A percentile compares a stretch with the other conserved stretches of the same genome.
phyloP scores from a whole-genome alignment of 2,797 vertebrate species.

The Onychomys arenicola region DNA sequence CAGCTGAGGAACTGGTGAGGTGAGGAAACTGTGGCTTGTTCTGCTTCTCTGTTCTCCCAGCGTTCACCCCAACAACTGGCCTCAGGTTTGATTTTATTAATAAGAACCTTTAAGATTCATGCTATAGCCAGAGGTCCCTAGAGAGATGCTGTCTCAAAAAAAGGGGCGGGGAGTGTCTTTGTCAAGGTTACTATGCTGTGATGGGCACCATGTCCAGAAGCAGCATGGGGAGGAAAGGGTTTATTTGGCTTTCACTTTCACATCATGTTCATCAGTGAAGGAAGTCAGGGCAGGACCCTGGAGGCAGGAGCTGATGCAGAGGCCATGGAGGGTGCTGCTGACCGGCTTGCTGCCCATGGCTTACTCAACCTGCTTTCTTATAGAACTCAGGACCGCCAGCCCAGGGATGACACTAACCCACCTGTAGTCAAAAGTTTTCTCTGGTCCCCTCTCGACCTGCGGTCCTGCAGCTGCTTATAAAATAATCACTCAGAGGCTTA shows the following conservation, averaged over 20 bases:
- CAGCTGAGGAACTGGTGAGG: no score
- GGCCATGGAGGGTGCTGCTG: neutral
- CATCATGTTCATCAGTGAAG: neutral
- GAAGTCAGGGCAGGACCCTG: neutral
- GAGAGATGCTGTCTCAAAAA: neutral
- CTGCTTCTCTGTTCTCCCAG: no score
- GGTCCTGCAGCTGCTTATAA: no score
- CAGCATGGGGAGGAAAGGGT: neutral
- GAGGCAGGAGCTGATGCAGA: neutral
- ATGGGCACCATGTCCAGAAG: neutral
- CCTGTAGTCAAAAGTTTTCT: neutral
- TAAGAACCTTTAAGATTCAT: no score
- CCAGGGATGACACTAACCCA: neutral
- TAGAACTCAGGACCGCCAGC: neutral
- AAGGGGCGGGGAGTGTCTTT: neutral
- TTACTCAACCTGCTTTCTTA: neutral
- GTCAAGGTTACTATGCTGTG: neutral
- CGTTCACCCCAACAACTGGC: no score
- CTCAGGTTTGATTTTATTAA: no score
- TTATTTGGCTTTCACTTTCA: neutral
- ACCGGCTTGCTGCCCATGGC: neutral
- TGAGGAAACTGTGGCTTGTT: no score
- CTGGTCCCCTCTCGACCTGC: no score
- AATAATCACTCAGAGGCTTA: no score
- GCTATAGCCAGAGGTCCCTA: neutral